These are phyloP conservation scores for Papilio demoleus DNA, from an alignment of 2,888 invertebrate genomes.

Conservation along the genomic window DNA sequence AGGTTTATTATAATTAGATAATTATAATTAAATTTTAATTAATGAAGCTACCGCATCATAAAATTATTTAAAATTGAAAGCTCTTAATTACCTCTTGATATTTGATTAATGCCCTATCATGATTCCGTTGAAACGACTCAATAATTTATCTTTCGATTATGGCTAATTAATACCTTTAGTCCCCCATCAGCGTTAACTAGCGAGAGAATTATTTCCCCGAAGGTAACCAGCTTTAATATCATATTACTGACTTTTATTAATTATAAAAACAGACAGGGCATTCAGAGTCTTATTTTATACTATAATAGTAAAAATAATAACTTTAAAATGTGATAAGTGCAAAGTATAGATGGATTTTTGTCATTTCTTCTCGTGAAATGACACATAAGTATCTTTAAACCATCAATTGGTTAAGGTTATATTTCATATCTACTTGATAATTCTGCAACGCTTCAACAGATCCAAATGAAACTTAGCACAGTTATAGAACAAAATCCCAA, in stretches of 20 bases:
- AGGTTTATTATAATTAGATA: background rate
- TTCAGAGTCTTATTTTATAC: background rate
- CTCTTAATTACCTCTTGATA: slow-evolving; percentile 13
- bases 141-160: slow-evolving; percentile 23
- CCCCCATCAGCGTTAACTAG: slow-evolving; percentile 4
- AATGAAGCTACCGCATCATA: background rate
- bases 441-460: too few relatives aligned
- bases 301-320: too few relatives aligned
- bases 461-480: too few relatives aligned
- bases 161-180: slow-evolving; percentile 16
- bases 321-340: too few relatives aligned
- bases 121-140: slow-evolving; percentile 8
- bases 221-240: background rate
- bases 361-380: too few relatives aligned
- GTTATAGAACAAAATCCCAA: too few relatives aligned
- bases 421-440: too few relatives aligned
- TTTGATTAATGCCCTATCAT: slow-evolving; percentile 11
- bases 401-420: too few relatives aligned
- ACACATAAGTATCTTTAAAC: too few relatives aligned
- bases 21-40: background rate
- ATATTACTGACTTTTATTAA: background rate
- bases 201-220: slow-evolving; percentile 3
- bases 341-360: too few relatives aligned
- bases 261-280: background rate
- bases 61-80: slow-evolving; percentile 3